These are phyloP conservation scores for Mesorhabditis spiculigera DNA, from an alignment of 2,888 invertebrate genomes.

Conservation along the genomic window DNA sequence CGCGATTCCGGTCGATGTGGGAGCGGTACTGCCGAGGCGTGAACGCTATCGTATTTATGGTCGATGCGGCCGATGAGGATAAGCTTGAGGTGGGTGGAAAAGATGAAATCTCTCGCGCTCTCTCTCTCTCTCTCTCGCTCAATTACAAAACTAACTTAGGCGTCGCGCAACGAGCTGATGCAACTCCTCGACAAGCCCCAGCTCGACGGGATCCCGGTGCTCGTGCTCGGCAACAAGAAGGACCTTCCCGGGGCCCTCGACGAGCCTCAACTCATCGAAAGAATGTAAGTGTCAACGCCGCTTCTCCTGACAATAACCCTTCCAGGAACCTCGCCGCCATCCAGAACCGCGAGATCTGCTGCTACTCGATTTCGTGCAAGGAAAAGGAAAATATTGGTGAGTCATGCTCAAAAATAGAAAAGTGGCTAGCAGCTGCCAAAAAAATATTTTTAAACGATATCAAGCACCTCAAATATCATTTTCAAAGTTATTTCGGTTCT, in stretches of 20 bases:
- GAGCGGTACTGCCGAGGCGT: slow-evolving; percentile 98
- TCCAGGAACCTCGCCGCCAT: slow-evolving; percentile 93
- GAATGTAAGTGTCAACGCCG: slow-evolving; percentile 74
- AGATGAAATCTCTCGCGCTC: not conserved
- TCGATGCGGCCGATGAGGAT: slow-evolving; percentile 96
- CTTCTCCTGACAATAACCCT: slow-evolving; percentile 16
- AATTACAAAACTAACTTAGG: slow-evolving; percentile 12
- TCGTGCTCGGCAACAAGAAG: slow-evolving; percentile 96
- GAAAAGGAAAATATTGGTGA: slow-evolving; percentile 93
- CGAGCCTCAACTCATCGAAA: slow-evolving; percentile 95
- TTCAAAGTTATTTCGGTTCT: no score
- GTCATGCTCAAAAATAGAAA: slow-evolving; percentile 14
- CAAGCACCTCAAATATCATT: no score
- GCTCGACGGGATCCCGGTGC: slow-evolving; percentile 82
- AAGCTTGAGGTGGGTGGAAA: slow-evolving; percentile 80
- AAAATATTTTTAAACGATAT: no score
- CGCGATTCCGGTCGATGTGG: slow-evolving; percentile 99
- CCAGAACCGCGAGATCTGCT: slow-evolving; percentile 98
- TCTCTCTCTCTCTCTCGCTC: no score
- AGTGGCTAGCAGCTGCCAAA: not conserved
- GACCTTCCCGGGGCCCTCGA: slow-evolving; percentile 94
- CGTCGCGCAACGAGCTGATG: slow-evolving; percentile 91
- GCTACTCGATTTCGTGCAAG: slow-evolving; percentile 99
- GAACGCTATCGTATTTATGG: slow-evolving; percentile 99
- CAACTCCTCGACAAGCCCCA: slow-evolving; percentile 96